phyloP scores from a whole-genome alignment of 35 echinoderm and acorn worm species.

The Apostichopus californicus region DNA sequence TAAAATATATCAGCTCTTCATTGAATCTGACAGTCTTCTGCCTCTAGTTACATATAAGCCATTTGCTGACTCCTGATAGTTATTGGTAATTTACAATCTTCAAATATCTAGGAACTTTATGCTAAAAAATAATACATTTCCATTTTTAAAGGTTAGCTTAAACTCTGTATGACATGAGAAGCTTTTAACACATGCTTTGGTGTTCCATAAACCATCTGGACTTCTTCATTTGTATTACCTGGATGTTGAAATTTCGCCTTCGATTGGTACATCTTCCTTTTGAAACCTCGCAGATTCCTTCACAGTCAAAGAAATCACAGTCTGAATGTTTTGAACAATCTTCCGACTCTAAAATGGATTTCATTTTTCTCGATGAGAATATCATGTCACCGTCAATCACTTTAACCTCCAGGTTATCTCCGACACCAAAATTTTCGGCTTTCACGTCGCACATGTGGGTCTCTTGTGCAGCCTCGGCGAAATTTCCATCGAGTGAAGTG shows the following conservation, averaged over 20 bases:
- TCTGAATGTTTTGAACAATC: slow-evolving; percentile 1
- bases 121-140: too few relatives aligned
- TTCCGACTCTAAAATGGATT: slow-evolving; percentile 9
- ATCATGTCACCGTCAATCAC: slow-evolving; percentile 47
- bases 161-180: too few relatives aligned
- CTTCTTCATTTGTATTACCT: neutral
- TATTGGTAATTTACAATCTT: too few relatives aligned
- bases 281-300: slow-evolving; percentile 20
- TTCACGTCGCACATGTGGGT: slow-evolving; percentile 51
- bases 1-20: too few relatives aligned
- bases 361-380: slow-evolving; percentile 24
- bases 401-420: slow-evolving; percentile 13
- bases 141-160: too few relatives aligned
- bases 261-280: neutral
- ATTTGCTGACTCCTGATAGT: too few relatives aligned
- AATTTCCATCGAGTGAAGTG: neutral
- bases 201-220: too few relatives aligned
- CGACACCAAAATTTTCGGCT: slow-evolving; percentile 51
- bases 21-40: too few relatives aligned
- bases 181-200: too few relatives aligned
- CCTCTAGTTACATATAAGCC: too few relatives aligned
- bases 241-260: slow-evolving; percentile 22
- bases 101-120: too few relatives aligned
- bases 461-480: neutral
- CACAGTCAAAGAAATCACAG: slow-evolving; percentile 50